These are phyloP conservation scores for Thunnus albacares DNA, from an alignment of 2,797 vertebrate species.

Conservation along the genomic window DNA sequence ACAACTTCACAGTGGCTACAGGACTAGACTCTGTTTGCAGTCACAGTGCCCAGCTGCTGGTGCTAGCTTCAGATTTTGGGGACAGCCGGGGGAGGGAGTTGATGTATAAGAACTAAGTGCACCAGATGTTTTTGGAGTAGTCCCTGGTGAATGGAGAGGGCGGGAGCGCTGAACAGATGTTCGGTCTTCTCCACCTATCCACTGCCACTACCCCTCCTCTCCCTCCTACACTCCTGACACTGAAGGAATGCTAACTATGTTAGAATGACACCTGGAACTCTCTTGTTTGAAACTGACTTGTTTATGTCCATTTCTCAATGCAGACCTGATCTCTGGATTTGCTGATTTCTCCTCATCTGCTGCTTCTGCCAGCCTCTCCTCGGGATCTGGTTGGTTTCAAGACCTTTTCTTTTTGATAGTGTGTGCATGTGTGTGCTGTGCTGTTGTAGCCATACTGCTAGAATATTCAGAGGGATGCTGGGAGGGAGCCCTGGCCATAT, in stretches of 20 bases:
- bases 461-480: constrained; percentile 85
- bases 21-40: constrained; percentile 30
- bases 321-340: constrained; percentile 93
- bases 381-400: constrained; percentile 88
- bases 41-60: constrained; percentile 66
- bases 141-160: constrained; percentile 94
- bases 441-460: constrained; percentile 80
- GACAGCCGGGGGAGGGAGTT: constrained; percentile 79
- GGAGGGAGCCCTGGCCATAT: constrained; percentile 88
- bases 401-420: constrained; percentile 33
- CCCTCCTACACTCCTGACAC: constrained; percentile 82
- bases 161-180: constrained; percentile 94
- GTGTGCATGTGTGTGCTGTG: constrained; percentile 65
- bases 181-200: constrained; percentile 85
- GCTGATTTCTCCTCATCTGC: constrained; percentile 92
- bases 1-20: constrained; percentile 37
- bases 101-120: constrained; percentile 88
- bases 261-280: constrained; percentile 73
- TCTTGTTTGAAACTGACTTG: constrained; percentile 58
- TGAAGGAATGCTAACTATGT: constrained; percentile 80
- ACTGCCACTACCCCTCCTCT: constrained; percentile 75
- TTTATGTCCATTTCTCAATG: constrained; percentile 62
- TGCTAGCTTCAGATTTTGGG: constrained; percentile 72
- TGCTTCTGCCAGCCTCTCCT: constrained; percentile 88
- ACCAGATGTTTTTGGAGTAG: constrained; percentile 95